A percentile compares a stretch with the other conserved stretches of the same genome.
These are phyloP conservation scores for Diplazon laetatorius DNA, from an alignment of 2,888 invertebrate genomes.

Conservation along the genomic window DNA sequence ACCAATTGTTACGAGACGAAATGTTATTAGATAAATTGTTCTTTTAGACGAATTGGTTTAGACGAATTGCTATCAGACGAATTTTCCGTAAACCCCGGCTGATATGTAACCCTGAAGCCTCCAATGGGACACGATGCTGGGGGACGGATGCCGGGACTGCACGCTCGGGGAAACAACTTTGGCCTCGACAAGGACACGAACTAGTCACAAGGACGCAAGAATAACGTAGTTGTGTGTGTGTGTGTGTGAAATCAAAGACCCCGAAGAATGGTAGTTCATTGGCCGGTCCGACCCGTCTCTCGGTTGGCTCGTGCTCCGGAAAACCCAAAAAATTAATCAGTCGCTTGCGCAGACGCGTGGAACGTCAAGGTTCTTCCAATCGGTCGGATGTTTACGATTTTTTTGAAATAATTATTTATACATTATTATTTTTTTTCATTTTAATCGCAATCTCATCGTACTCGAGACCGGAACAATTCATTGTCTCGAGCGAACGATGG, in stretches of 20 bases:
- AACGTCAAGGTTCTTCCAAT: not conserved
- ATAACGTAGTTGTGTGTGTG: not conserved
- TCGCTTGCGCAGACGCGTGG: not conserved
- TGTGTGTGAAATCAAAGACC: constrained; percentile 46
- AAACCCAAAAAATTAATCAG: constrained; percentile 15
- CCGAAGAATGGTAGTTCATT: constrained; percentile 53
- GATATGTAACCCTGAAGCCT: no score
- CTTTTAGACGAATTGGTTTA: no score
- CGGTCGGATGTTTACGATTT: not conserved
- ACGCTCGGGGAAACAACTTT: constrained; percentile 2
- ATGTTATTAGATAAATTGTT: no score
- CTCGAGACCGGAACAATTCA: no score
- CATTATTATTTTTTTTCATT: not conserved
- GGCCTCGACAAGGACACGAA: constrained; percentile 50
- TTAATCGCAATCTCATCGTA: no score
- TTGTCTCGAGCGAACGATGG: no score
- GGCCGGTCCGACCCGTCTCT: constrained; percentile 50
- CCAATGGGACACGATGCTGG: no score
- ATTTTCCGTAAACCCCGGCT: no score
- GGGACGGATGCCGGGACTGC: not conserved
- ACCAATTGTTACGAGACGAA: no score
- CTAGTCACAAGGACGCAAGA: not conserved
- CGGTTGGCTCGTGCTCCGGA: constrained; percentile 13
- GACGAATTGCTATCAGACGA: no score
- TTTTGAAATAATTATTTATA: not conserved